These are phyloP conservation scores for Narcine bancroftii DNA, from an alignment of 2,113 vertebrate genomes.

Conservation along the genomic window DNA sequence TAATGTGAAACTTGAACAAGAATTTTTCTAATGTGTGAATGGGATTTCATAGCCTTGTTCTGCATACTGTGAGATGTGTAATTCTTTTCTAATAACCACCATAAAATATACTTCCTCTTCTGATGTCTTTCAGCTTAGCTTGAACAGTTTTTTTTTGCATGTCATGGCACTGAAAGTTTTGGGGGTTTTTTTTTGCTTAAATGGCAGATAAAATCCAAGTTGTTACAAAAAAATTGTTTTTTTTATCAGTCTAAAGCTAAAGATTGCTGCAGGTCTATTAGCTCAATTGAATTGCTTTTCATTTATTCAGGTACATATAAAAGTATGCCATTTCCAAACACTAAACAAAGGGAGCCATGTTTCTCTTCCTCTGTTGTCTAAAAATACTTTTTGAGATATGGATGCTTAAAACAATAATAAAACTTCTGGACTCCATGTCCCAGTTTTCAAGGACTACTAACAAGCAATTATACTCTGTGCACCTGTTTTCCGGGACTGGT, in stretches of 20 bases:
- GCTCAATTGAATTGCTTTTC: not conserved
- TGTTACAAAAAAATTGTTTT: not conserved
- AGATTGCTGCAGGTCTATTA: not conserved
- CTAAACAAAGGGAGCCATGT: not conserved
- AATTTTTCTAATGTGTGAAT: not conserved
- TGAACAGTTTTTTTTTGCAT: not conserved
- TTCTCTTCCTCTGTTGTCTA: not conserved
- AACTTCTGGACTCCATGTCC: too few species aligned
- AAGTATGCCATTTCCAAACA: not conserved
- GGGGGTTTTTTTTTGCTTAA: not conserved
- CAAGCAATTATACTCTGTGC: too few species aligned
- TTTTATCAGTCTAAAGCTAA: not conserved
- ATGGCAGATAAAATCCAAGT: not conserved
- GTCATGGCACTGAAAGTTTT: not conserved
- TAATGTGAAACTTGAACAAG: not conserved
- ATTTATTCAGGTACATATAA: not conserved
- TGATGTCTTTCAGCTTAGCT: not conserved
- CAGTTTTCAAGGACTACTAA: too few species aligned
- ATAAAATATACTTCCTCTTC: not conserved
- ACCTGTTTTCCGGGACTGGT: too few species aligned
- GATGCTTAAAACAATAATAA: not conserved
- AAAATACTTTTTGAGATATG: not conserved
- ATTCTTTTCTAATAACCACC: not conserved
- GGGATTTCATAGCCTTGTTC: too few species aligned
- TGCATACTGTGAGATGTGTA: too few species aligned